Conservation (phyloP, 2,888 invertebrate species). For the Micoletzkya japonica region DNA sequence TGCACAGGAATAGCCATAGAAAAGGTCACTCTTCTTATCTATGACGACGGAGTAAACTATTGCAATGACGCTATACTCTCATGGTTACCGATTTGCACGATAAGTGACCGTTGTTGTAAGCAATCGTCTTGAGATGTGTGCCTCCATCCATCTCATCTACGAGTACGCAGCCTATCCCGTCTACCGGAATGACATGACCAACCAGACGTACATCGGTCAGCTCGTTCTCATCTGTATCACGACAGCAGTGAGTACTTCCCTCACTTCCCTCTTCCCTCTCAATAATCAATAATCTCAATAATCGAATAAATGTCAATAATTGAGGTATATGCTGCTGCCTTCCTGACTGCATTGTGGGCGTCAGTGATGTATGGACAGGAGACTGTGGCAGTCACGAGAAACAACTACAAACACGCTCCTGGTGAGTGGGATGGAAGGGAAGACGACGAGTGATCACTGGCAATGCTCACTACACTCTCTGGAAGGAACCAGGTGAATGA, state of each 20-base stretch:
- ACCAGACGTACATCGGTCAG: slow-evolving; percentile 50
- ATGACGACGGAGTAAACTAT: not conserved
- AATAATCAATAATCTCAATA: not conserved
- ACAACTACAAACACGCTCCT: slow-evolving; percentile 11
- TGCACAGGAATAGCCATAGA: slow-evolving; percentile 53
- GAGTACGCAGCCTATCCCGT: slow-evolving; percentile 40
- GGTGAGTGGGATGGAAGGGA: not conserved
- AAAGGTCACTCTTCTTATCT: slow-evolving; percentile 33
- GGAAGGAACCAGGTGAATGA: not conserved
- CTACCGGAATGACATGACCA: slow-evolving; percentile 30
- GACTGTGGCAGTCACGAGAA: slow-evolving; percentile 15
- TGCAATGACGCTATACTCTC: not conserved
- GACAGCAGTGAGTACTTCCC: slow-evolving; percentile 38
- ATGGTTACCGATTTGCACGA: not conserved
- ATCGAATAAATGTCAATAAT: not conserved
- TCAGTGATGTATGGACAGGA: slow-evolving; percentile 21
- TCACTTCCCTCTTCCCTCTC: not conserved
- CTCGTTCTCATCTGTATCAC: slow-evolving; percentile 57
- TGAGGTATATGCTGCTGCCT: slow-evolving; percentile 24
- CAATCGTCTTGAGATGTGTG: slow-evolving; percentile 35
- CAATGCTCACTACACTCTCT: not conserved
- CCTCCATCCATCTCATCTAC: slow-evolving; percentile 59
- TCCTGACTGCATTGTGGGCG: slow-evolving; percentile 13
- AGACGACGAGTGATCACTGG: not conserved
- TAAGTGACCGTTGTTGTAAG: too few relatives aligned